These are phyloP conservation scores for Hippasteria phrygiana DNA, from an alignment of 53 echinoderm and acorn worm genomes.

Conservation along the genomic window DNA sequence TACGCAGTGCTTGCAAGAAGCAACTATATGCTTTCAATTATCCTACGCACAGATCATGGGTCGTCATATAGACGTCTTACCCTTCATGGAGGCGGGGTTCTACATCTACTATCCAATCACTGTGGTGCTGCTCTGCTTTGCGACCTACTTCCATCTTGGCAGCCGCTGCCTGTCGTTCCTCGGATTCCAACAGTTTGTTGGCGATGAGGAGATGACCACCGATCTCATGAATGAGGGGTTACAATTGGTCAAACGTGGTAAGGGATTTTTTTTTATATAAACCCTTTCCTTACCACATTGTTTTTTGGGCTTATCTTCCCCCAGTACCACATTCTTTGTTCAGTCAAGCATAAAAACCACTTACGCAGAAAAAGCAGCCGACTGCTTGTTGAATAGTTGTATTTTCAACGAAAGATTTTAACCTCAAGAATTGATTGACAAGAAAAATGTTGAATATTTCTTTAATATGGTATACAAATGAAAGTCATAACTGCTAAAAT, in stretches of 20 bases:
- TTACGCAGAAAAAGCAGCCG: too few relatives aligned
- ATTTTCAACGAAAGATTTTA: too few relatives aligned
- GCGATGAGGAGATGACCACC: constrained; percentile 95
- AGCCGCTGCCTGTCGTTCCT: constrained; percentile 93
- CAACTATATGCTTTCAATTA: not conserved
- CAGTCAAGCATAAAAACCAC: too few relatives aligned
- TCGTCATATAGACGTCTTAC: constrained; percentile 90
- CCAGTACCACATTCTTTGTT: too few relatives aligned
- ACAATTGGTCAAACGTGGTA: constrained; percentile 94
- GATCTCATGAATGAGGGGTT: constrained; percentile 90
- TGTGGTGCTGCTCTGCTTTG: constrained; percentile 88
- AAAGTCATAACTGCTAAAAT: too few relatives aligned
- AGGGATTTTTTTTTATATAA: not conserved
- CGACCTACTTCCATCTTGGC: constrained; percentile 96
- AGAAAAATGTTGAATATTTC: too few relatives aligned
- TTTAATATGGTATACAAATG: too few relatives aligned
- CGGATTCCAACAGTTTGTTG: constrained; percentile 97
- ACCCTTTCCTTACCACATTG: not conserved
- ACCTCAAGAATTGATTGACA: too few relatives aligned
- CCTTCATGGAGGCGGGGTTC: constrained; percentile 93
- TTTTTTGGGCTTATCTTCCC: too few relatives aligned
- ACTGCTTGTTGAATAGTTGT: too few relatives aligned
- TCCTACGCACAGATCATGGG: constrained; percentile 84
- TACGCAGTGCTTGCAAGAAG: too few relatives aligned
- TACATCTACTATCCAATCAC: constrained; percentile 98